Base-by-base conservation (phyloP, 2,113 vertebrate genomes). In the Phyllopteryx taeniolatus region DNA sequence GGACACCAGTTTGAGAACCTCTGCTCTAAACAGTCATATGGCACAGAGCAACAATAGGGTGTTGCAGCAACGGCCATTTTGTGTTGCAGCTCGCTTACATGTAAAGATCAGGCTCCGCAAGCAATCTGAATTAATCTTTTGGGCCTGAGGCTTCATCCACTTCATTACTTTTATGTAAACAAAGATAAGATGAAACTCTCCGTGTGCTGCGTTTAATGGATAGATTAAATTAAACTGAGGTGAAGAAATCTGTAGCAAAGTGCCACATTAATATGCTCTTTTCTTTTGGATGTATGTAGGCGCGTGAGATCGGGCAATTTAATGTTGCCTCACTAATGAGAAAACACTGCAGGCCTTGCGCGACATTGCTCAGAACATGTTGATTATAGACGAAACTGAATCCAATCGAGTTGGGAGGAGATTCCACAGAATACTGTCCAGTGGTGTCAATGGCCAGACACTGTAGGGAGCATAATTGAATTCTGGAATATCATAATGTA, bases 231-330 rank as follows among this genome's bases (percentile, higher is more conserved):
- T 11, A 57, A 15, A 22, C 35, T 63, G 22, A 70, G 67, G 61
- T 67, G 63, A 65, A 44, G 63, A 44, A 73, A 73, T 60, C 42
- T 67, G 47, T 53, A 19, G 13, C 8, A 57, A 19, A 68, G 49
- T 22, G n/a, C 17, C 7, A 39, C 59, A 33, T 51, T 49, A 22
- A 54, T 33, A 46, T 44, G 35, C 4, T 8, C 15, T 46, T 61
- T 54, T 71, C 20, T 60, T 44, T 22, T 33, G 22, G 39, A 44
- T 10, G 63, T 60, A 14, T 7, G 17, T 33, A 59, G 22, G 5
- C 3, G 9, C 42, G 53, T 14, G 10, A 47, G 27, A 69, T 39
- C 9, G 17, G 43, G 13, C 47, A 47, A 43, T 69, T 60, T 33
- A 64, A 59, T 72, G 64, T 51, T n/a, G 65, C 8, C 7, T 43